A percentile compares a stretch with the other conserved stretches of the same genome.
Evolutionary conservation across 2,797 vertebrate species (phyloP).

Genomic region (Eulemur albifrons): DNA sequence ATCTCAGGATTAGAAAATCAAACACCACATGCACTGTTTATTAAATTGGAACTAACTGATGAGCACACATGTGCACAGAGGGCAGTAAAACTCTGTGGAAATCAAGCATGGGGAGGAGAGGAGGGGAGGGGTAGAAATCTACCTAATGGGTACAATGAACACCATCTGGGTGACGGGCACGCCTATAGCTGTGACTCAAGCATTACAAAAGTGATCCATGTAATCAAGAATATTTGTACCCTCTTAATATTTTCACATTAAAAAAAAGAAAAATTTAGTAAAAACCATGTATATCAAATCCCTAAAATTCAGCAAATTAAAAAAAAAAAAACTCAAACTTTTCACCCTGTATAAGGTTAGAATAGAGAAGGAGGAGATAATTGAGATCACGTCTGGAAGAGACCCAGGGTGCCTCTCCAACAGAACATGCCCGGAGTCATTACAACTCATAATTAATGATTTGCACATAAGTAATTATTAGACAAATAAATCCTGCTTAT

Average conservation of each 20-base stretch:
- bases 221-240: not conserved
- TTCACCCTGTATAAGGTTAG: not conserved
- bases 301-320: not conserved
- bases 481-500: constrained; percentile 20
- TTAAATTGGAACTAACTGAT: not conserved
- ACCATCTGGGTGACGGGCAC: not conserved
- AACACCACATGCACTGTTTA: not conserved
- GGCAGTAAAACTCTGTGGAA: not conserved
- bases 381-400: not conserved
- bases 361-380: not conserved
- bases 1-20: not conserved
- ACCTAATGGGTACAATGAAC: not conserved
- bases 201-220: not conserved
- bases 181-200: too few relatives aligned
- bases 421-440: not conserved
- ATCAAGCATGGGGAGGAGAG: not conserved
- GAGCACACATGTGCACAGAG: not conserved
- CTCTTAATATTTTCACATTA: not conserved
- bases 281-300: not conserved
- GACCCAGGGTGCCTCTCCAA: not conserved
- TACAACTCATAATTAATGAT: constrained; percentile 40
- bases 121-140: not conserved
- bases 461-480: constrained; percentile 14
- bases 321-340: not conserved
- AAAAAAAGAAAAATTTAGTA: not conserved